These are phyloP conservation scores for Peromyscus eremicus DNA, from an alignment of 2,797 vertebrate genomes.

Conservation along the genomic window DNA sequence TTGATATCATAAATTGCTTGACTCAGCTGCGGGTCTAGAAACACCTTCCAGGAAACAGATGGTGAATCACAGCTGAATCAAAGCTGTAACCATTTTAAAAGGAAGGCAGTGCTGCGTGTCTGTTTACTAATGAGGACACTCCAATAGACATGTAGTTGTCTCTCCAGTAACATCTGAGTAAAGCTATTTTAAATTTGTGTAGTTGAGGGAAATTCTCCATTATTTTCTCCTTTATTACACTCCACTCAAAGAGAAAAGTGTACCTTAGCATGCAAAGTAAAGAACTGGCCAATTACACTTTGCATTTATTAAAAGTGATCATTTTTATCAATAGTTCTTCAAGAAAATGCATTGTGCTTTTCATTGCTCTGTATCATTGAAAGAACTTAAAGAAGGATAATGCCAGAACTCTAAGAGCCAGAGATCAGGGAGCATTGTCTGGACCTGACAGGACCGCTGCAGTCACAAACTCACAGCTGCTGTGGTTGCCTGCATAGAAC, in stretches of 20 bases:
- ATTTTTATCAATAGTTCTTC: background rate
- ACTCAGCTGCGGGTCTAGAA: conserved; percentile 49
- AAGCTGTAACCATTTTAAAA: conserved; percentile 59
- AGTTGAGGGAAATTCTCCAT: conserved; percentile 32
- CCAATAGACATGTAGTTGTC: background rate
- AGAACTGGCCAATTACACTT: background rate
- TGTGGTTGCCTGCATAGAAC: background rate
- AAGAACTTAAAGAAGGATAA: background rate
- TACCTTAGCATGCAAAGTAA: background rate
- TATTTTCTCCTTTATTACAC: background rate
- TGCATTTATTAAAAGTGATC: background rate
- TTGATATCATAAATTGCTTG: conserved; percentile 65
- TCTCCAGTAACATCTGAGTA: background rate
- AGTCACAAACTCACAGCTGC: background rate
- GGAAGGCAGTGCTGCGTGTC: background rate
- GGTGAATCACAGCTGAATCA: conserved; percentile 55
- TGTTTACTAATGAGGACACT: background rate
- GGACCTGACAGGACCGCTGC: too few species aligned
- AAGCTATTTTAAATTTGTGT: conserved; percentile 51
- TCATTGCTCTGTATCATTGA: background rate
- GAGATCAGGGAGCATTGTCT: background rate
- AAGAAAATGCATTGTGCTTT: background rate
- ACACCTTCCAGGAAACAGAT: background rate
- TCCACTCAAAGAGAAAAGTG: background rate
- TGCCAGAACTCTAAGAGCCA: background rate